Base-by-base conservation (phyloP, 2,113 vertebrate genomes). In the Monopterus albus region DNA sequence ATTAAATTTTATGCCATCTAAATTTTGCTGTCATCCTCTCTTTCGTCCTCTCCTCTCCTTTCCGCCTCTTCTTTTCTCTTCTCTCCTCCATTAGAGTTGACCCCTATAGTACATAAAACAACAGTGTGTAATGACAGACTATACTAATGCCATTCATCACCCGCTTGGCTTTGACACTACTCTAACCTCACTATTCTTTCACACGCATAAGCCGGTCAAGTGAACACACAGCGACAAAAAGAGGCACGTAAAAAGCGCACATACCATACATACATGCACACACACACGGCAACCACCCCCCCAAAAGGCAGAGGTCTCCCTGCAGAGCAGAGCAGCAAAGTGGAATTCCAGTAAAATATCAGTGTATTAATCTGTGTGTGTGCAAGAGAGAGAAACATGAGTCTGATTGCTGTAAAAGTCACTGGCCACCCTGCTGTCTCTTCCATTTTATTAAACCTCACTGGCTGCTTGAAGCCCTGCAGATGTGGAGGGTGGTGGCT, bases 71-170 rank as follows among this genome's bases (percentile, higher is more conserved):
- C 10, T 43, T 23, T 21, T 11, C 7, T 21, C 36, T 7, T 50
- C 36, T 65, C 35, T 69, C 76, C 42, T 83, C 60, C 42, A 69
- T 76, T 82, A 95, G 94, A 93, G 94, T 92, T 91, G 91, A 95
- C 92, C 91, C 91, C 94, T 91, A 93, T 94, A n/a, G n/a, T n/a
- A n/a, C n/a, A 95, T 95, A 94, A 81, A 88, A 94, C 94, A 94
- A 88, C 92, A 89, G 91, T 93, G 91, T 92, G 93, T 95, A 95
- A 95, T 94, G 95, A 94, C 92, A 92, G 91, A 92, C 93, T 95
- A 95, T 96, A 95, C 93, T 95, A 95, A 95, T 90, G 89, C 93
- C 94, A 95, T 96, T 94, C 93, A 95, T 96, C 94, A 95, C 94
- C 91, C 80, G 53, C 93, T 92, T 87, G 75, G 79, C 88, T 91